Evolutionary conservation across 2,113 vertebrate genomes (phyloP), one percentile per base, ranked within the genome.

Genomic region (Toxotes chatareus): DNA sequence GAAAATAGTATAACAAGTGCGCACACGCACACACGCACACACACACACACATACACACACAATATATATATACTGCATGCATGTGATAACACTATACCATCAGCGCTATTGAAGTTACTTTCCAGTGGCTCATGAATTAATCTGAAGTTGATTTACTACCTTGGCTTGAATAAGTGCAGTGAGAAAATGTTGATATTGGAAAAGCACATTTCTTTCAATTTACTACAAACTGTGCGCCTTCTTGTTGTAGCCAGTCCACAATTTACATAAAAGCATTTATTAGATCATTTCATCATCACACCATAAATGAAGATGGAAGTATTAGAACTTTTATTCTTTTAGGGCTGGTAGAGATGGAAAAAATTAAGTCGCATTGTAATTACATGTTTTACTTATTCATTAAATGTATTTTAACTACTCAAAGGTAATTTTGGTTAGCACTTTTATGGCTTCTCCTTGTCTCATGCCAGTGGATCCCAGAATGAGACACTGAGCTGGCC

Each of bases 311-410:
- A 78, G 75, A 87, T 84, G 86, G 84, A 90, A 49, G 31, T 75
- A 84, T 90, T 73, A 87, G 70, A 68, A 55, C 67, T 75, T 80
- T 62, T 51, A 55, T 73, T 84, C 61, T 74, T 89, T 87, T 66
- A 69, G 38, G 80, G 70, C 66, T 65, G 40, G 71, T 57, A 78
- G 66, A 36, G 64, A 90, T 82, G 70, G 72, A 90, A 87, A 88
- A 85, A 80, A 83, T 40, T 60, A 86, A 73, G 74, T 79, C 32
- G 60, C 66, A 86, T 88, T 90, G 69, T 86, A 78, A 92, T 90
- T 89, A 59, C 81, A 86, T 86, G 59, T 87, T 88, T 84, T 65
- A 76, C 59, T 87, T 87, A 84, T 93, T 90, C 80, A 93, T 88
- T 86, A 92, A 92, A 91, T 80, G 34, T 62, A 89, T 90, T 88